Evolutionary conservation across 2,113 vertebrate species (phyloP), one percentile per base, ranked within the genome.

Genomic region (Cranoglanis bouderius): DNA sequence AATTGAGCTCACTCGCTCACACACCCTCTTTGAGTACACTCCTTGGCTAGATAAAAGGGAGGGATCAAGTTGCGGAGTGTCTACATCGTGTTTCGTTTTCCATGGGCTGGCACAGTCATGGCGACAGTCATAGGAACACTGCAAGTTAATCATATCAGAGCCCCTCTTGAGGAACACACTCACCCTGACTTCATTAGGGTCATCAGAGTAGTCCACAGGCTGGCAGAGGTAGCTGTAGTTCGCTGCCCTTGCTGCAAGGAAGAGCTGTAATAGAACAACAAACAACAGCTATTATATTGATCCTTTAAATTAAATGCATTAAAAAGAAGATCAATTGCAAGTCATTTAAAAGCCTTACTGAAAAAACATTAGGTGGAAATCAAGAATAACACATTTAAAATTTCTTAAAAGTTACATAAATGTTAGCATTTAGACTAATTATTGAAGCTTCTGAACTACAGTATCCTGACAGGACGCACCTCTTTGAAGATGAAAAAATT

Each of bases 401-500:
- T 49, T 49, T 49, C 46, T 49, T 49, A 49, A 49, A 49, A 16
- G 8, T 81, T 35, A 72, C 0, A 38, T 49, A 29, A 87, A 65
- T 29, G 24, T 49, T n/a, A 3, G 21, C 18, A 35, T 82, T 35
- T 10, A 35, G 55, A 35, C 14, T 9, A 81, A 32, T 35, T 32
- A 53, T 32, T 57, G 3, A 53, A 80, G 5, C 6, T 55, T 18
- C n/a, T 55, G n/a, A 55, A 55, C 2, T 78, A 51, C 29, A 19
- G n/a, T 13, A 88, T 46, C 19, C 78, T 61, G 21, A 1, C 21
- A 63, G 90, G 87, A 93, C 94, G 53, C 89, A 99, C 98, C 97
- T 99, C 98, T 97, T 98, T 98, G 93, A 98, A 99, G 94, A 99
- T 99, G 95, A 98, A 99, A 94, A 99, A 95, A 94, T 99, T 99